Evolutionary conservation across 2,888 invertebrate genomes (phyloP).

Genomic region (Anoplius nigerrimus): DNA sequence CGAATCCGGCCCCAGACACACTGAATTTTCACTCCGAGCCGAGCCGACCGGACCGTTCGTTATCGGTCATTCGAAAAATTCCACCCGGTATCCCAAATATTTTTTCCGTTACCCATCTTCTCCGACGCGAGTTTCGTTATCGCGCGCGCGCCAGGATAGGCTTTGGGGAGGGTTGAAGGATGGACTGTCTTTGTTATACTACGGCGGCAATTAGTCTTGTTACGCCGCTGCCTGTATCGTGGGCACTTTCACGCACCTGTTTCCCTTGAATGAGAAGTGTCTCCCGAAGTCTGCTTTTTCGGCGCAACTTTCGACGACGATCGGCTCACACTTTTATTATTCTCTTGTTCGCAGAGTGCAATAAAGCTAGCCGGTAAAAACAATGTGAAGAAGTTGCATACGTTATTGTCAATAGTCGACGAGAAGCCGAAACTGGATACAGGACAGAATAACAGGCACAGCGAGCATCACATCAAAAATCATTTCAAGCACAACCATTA

Average conservation of each 20-base stretch:
- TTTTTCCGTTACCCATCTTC: too few relatives aligned
- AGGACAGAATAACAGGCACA: constrained; percentile 77
- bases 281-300: too few relatives aligned
- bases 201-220: not conserved
- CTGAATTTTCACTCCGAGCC: not conserved
- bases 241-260: too few relatives aligned
- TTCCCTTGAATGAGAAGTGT: too few relatives aligned
- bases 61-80: too few relatives aligned
- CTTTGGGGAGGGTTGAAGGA: not conserved
- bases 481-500: constrained; percentile 74
- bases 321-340: not conserved
- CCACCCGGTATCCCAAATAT: too few relatives aligned
- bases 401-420: constrained; percentile 77
- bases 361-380: constrained; percentile 79
- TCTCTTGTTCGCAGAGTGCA: constrained; percentile 75
- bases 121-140: not conserved
- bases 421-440: constrained; percentile 79
- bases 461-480: constrained; percentile 74
- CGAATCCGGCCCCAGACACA: constrained; percentile 10
- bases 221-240: not conserved
- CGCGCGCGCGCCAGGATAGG: too few relatives aligned
- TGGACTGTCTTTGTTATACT: too few relatives aligned
- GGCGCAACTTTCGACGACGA: too few relatives aligned
- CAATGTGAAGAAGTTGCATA: constrained; percentile 78
- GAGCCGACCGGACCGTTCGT: not conserved